Evolutionary conservation across 2,113 vertebrate species (phyloP).

Genomic region (Gobiocypris rarus): DNA sequence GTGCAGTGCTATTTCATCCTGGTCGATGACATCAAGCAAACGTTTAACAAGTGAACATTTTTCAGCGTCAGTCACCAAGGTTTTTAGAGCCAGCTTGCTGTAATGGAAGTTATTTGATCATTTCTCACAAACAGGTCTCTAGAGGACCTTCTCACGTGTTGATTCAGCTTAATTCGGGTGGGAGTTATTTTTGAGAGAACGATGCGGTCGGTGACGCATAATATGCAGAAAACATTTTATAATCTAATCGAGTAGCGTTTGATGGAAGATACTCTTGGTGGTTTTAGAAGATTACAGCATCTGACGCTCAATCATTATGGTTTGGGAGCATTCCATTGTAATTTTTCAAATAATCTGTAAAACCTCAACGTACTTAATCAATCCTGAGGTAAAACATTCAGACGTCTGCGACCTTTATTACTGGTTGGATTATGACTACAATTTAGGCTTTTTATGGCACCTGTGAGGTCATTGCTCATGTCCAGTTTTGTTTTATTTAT

Average conservation of each 20-base stretch:
- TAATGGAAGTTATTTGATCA: conserved; percentile 36
- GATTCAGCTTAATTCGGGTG: conserved; percentile 37
- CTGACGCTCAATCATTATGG: conserved; percentile 3
- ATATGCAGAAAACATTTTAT: conserved; percentile 5
- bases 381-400: conserved; percentile 26
- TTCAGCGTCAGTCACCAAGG: conserved; percentile 43
- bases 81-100: conserved; percentile 54
- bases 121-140: conserved; percentile 24
- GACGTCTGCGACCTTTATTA: conserved; percentile 1
- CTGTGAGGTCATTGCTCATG: conserved; percentile 31
- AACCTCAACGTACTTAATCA: conserved; percentile 32
- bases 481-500: conserved; percentile 45
- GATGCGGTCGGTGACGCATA: conserved; percentile 15
- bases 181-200: conserved; percentile 32
- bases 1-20: conserved; percentile 72
- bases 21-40: conserved; percentile 33
- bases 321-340: background rate
- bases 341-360: conserved; percentile 37
- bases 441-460: conserved; percentile 30
- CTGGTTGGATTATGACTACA: conserved; percentile 16
- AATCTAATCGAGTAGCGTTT: conserved; percentile 17
- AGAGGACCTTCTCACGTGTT: conserved; percentile 28
- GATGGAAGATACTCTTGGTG: conserved; percentile 29
- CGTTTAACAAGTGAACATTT: conserved; percentile 49
- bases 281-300: conserved; percentile 38